Percentiles rank a stretch among this genome's conserved stretches.
These are phyloP conservation scores for Aselliscus stoliczkanus DNA, from an alignment of 2,797 vertebrate genomes.

Conservation along the genomic window DNA sequence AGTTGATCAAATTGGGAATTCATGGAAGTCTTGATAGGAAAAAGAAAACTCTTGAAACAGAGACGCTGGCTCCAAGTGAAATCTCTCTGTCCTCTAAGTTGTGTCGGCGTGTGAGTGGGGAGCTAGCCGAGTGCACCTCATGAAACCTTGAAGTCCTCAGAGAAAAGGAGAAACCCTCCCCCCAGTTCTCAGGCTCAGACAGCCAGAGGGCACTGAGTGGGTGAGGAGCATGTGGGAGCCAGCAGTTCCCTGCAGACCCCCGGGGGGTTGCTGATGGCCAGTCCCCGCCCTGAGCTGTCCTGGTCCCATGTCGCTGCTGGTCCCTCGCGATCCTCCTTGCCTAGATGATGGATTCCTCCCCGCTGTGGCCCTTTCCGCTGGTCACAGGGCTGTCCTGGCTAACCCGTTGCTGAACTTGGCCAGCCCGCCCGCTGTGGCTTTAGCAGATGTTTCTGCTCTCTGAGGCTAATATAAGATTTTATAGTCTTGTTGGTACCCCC, in stretches of 20 bases:
- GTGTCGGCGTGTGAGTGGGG: conserved; percentile 44
- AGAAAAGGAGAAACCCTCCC: conserved; percentile 11
- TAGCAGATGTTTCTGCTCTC: conserved; percentile 73
- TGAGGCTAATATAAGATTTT: conserved; percentile 62
- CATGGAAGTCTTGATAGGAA: conserved; percentile 77
- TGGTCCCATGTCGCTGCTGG: neutral
- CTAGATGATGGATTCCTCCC: conserved; percentile 4
- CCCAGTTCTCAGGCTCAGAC: neutral
- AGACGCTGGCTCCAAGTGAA: conserved; percentile 70
- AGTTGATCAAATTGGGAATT: conserved; percentile 75
- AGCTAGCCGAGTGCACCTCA: conserved; percentile 44
- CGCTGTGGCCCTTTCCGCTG: conserved; percentile 30
- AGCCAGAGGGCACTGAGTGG: neutral
- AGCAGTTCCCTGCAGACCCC: neutral
- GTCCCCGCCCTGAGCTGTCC: neutral
- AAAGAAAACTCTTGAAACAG: conserved; percentile 69
- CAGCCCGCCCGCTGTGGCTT: conserved; percentile 48
- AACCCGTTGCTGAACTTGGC: conserved; percentile 68
- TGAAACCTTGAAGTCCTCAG: neutral
- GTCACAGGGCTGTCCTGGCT: conserved; percentile 68
- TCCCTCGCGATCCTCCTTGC: conserved; percentile 33
- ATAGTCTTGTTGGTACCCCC: conserved; percentile 55
- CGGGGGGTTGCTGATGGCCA: neutral
- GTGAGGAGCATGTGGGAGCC: neutral
- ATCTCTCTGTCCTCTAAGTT: conserved; percentile 70